A percentile compares a stretch with the other conserved stretches of the same genome.
phyloP scores from a whole-genome alignment of 2,888 invertebrate species.

The Morpho achilles region DNA sequence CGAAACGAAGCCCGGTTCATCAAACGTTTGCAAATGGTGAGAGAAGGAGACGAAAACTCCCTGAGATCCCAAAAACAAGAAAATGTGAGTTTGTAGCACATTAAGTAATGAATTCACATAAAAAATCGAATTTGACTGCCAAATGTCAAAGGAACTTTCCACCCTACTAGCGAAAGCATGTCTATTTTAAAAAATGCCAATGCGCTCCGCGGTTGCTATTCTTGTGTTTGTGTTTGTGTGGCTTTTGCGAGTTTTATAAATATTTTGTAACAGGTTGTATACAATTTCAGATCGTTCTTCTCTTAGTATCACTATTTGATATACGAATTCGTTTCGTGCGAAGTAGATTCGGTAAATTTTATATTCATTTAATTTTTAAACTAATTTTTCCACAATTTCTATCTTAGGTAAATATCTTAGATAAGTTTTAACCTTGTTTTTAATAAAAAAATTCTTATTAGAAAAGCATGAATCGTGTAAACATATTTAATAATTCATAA shows the following conservation, averaged over 20 bases:
- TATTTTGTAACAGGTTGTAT: neutral
- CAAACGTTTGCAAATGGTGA: slow-evolving; percentile 72
- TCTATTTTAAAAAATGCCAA: slow-evolving; percentile 1
- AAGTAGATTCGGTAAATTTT: no score
- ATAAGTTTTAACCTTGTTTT: no score
- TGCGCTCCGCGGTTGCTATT: slow-evolving; percentile 4
- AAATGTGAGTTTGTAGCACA: slow-evolving; percentile 82
- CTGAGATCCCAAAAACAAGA: slow-evolving; percentile 93
- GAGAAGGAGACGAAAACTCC: slow-evolving; percentile 88
- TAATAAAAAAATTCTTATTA: no score
- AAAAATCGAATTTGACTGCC: neutral
- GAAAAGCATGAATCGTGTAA: no score
- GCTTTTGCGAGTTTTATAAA: slow-evolving; percentile 7
- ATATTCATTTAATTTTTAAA: no score
- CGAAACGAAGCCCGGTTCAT: slow-evolving; percentile 57
- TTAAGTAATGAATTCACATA: neutral
- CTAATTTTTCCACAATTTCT: no score
- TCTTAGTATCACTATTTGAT: no score
- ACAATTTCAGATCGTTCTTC: no score
- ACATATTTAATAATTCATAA: no score
- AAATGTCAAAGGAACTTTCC: neutral
- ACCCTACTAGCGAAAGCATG: neutral
- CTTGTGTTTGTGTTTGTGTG: neutral
- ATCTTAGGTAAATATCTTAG: no score
- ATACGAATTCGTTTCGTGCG: no score